Conservation (phyloP, 1,140 invertebrate genomes). For the Aricia agestis region DNA sequence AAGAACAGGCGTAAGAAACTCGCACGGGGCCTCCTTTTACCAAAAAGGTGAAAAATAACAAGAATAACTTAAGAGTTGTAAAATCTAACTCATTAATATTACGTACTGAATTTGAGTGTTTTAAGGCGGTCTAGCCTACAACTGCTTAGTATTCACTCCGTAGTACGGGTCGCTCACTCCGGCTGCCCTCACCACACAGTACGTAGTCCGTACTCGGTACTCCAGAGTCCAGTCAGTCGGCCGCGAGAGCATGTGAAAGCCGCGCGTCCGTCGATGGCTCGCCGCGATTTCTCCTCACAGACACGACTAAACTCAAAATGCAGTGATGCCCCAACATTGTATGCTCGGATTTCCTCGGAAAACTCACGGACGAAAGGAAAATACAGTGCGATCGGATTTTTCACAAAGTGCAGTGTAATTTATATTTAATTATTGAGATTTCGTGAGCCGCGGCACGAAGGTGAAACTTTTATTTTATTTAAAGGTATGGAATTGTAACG, state of each 20-base stretch:
- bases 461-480: conserved; percentile 1
- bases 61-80: no score
- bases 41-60: no score
- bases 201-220: background rate
- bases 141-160: background rate
- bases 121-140: background rate
- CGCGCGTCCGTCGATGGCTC: background rate
- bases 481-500: background rate
- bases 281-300: background rate
- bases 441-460: background rate
- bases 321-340: background rate
- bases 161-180: background rate
- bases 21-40: no score
- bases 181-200: background rate
- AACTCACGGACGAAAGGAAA: background rate
- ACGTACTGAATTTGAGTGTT: background rate
- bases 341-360: background rate
- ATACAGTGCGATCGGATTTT: background rate
- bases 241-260: background rate
- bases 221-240: background rate
- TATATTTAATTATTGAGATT: background rate
- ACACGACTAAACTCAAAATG: background rate
- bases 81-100: no score
- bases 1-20: no score
- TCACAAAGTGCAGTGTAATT: background rate